phyloP scores from a whole-genome alignment of 2,888 invertebrate species.

The Drosophila engyochracea region DNA sequence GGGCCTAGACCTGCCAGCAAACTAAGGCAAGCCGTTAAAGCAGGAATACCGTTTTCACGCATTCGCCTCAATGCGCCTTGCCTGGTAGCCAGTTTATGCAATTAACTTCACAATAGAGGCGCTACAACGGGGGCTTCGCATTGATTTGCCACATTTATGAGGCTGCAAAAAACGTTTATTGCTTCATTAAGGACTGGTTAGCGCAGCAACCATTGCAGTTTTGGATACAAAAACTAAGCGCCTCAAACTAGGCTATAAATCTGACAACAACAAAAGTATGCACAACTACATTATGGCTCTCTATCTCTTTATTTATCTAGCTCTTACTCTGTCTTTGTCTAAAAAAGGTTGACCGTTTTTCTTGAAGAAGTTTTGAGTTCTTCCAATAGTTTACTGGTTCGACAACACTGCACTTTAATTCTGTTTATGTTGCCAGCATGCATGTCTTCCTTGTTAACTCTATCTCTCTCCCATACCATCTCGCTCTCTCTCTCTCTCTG shows the following conservation, averaged over 20 bases:
- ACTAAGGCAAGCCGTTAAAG: neutral
- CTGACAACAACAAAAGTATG: slow-evolving; percentile 6
- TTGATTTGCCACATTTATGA: slow-evolving; percentile 53
- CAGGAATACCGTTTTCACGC: slow-evolving; percentile 58
- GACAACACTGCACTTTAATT: slow-evolving; percentile 16
- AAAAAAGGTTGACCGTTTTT: neutral
- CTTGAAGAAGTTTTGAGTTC: neutral
- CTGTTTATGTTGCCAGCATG: neutral
- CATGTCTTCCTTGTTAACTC: neutral
- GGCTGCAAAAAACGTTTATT: slow-evolving; percentile 40
- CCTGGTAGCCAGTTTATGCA: slow-evolving; percentile 58
- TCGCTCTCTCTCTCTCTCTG: neutral
- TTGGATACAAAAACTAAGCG: neutral
- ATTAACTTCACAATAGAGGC: slow-evolving; percentile 55
- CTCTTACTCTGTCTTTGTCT: neutral
- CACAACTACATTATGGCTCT: neutral
- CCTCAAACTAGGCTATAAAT: slow-evolving; percentile 15
- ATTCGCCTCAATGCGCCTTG: slow-evolving; percentile 64
- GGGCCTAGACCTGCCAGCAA: neutral
- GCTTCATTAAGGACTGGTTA: slow-evolving; percentile 27
- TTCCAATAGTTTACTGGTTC: neutral
- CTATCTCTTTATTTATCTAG: neutral
- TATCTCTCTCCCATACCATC: neutral
- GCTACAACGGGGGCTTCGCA: slow-evolving; percentile 29
- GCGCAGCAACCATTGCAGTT: slow-evolving; percentile 39